Evolutionary conservation across 2,888 invertebrate genomes (phyloP).

Genomic region (Pachymerium ferrugineum): DNA sequence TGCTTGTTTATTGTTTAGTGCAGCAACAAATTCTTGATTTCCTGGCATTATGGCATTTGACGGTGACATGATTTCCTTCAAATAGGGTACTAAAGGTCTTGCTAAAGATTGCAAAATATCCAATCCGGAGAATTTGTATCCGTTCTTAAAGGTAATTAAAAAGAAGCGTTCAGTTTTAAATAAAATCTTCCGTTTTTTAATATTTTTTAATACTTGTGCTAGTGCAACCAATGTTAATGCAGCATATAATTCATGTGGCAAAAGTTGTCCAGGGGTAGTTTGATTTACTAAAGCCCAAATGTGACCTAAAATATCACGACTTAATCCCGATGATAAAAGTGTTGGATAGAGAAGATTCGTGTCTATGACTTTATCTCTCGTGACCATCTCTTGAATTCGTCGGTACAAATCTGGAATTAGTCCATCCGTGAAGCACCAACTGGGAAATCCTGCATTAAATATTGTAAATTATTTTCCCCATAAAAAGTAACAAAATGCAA

Average conservation of each 20-base stretch:
- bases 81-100: conserved; percentile 29
- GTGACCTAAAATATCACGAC: conserved; percentile 48
- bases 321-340: conserved; percentile 49
- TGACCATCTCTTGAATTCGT: conserved; percentile 43
- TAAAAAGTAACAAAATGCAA: not conserved
- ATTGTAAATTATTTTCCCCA: not conserved
- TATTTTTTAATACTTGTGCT: conserved; percentile 46
- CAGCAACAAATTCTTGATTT: too few relatives aligned
- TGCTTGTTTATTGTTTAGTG: too few relatives aligned
- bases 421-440: conserved; percentile 39
- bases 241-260: conserved; percentile 49
- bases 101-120: conserved; percentile 32
- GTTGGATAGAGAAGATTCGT: conserved; percentile 50
- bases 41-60: not conserved
- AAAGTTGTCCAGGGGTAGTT: conserved; percentile 49
- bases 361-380: conserved; percentile 43
- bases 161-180: not conserved
- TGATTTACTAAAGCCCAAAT: conserved; percentile 51
- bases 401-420: conserved; percentile 44
- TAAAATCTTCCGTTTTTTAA: not conserved
- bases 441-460: conserved; percentile 31
- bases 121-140: conserved; percentile 29
- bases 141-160: conserved; percentile 7
- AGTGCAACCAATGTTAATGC: conserved; percentile 51
- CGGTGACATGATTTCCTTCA: not conserved